phyloP scores from a whole-genome alignment of 1,140 invertebrate genomes.

The Zaprionus africanus region DNA sequence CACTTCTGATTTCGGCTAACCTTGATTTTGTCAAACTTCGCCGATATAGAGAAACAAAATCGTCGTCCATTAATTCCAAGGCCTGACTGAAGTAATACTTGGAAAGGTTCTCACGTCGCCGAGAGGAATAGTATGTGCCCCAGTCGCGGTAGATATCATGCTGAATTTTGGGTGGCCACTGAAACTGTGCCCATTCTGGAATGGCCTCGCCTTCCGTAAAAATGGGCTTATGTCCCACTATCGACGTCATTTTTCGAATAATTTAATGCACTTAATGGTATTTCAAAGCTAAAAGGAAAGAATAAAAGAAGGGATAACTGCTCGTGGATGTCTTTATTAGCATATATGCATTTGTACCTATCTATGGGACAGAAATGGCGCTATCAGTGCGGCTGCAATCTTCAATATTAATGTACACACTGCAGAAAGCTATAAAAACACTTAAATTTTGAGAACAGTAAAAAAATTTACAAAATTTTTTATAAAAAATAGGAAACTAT shows the following conservation, averaged over 20 bases:
- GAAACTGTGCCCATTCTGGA: slow-evolving; percentile 59
- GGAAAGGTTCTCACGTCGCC: slow-evolving; percentile 60
- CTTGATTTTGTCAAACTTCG: slow-evolving; percentile 59
- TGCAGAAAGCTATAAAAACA: no score
- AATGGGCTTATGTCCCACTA: slow-evolving; percentile 22
- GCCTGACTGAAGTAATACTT: slow-evolving; percentile 64
- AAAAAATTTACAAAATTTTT: no score
- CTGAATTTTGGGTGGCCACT: slow-evolving; percentile 61
- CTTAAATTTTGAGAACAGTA: no score
- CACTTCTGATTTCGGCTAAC: slow-evolving; percentile 55
- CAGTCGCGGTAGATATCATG: slow-evolving; percentile 76
- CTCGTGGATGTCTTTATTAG: no score
- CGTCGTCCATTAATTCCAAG: slow-evolving; percentile 43
- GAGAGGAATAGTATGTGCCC: slow-evolving; percentile 68
- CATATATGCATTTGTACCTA: no score
- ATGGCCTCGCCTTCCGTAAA: slow-evolving; percentile 20
- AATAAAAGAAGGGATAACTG: background rate
- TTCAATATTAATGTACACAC: no score
- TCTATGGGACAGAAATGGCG: no score
- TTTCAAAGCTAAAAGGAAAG: background rate
- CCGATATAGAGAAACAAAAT: slow-evolving; percentile 61
- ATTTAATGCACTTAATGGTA: background rate
- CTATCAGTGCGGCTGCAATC: no score
- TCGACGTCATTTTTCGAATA: slow-evolving; percentile 46
- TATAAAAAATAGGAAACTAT: no score